Evolutionary conservation across 1,140 invertebrate genomes (phyloP).

Genomic region (Rhagoletis pomonella): DNA sequence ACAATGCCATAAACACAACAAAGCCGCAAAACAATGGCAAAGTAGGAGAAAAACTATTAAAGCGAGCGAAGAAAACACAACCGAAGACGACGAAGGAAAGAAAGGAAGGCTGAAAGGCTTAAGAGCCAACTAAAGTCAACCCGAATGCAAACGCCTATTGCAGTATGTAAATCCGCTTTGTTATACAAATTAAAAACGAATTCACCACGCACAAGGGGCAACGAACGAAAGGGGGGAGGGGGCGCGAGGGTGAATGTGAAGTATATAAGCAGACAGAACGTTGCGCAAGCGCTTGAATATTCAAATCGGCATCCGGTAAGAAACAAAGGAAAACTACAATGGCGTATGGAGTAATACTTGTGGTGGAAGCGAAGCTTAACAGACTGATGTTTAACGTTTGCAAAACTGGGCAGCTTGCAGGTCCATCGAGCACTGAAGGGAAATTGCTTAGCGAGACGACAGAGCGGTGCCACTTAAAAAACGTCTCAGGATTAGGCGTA

Average conservation of each 20-base stretch:
- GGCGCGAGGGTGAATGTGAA: neutral
- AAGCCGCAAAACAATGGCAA: neutral
- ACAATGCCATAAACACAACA: neutral
- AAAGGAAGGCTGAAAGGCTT: neutral
- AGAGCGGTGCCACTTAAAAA: conserved; percentile 15
- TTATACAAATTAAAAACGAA: conserved; percentile 41
- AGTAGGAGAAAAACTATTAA: neutral
- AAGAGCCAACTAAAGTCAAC: conserved; percentile 24
- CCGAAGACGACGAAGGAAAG: neutral
- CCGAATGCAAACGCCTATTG: conserved; percentile 6
- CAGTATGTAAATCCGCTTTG: conserved; percentile 48
- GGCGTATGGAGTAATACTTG: neutral
- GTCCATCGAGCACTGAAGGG: neutral
- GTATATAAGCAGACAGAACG: no score
- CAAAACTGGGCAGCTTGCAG: neutral
- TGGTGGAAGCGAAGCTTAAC: neutral
- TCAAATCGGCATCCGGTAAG: neutral
- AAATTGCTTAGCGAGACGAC: neutral
- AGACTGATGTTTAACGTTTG: neutral
- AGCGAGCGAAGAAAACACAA: no score
- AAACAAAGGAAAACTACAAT: conserved; percentile 6
- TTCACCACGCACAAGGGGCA: neutral
- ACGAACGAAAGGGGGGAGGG: neutral
- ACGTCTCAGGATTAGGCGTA: conserved; percentile 67
- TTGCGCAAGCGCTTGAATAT: conserved; percentile 35